A percentile compares a stretch with the other conserved stretches of the same genome.
Conservation (phyloP, 2,113 vertebrate genomes). For the Capreolus pygargus region DNA sequence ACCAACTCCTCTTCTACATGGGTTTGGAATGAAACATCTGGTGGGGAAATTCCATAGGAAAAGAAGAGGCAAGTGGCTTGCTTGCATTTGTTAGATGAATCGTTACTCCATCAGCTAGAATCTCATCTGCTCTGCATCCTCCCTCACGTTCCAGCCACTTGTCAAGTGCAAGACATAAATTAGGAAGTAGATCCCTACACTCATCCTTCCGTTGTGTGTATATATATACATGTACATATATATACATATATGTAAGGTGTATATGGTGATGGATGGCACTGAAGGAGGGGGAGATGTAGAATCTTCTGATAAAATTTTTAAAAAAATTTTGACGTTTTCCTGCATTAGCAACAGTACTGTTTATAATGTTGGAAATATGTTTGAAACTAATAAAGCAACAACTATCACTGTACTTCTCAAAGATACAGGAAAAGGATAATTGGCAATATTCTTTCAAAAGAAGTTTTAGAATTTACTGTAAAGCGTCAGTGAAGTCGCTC, state of each 20-base stretch:
- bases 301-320: background rate
- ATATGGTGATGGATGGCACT: background rate
- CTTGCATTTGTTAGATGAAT: background rate
- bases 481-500: background rate
- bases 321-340: background rate
- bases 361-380: background rate
- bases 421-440: background rate
- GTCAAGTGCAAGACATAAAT: background rate
- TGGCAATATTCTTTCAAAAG: conserved; percentile 4
- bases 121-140: background rate
- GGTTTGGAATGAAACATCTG: background rate
- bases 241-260: background rate
- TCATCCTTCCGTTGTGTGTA: background rate
- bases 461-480: conserved; percentile 16
- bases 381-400: conserved; percentile 1
- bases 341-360: background rate
- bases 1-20: background rate
- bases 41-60: background rate
- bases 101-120: background rate
- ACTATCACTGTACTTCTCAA: background rate
- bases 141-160: background rate
- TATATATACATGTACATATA: too few species aligned
- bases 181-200: background rate
- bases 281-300: background rate
- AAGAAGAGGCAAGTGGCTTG: background rate